Conservation (phyloP, 2,113 vertebrate genomes). For the Lepus americanus region DNA sequence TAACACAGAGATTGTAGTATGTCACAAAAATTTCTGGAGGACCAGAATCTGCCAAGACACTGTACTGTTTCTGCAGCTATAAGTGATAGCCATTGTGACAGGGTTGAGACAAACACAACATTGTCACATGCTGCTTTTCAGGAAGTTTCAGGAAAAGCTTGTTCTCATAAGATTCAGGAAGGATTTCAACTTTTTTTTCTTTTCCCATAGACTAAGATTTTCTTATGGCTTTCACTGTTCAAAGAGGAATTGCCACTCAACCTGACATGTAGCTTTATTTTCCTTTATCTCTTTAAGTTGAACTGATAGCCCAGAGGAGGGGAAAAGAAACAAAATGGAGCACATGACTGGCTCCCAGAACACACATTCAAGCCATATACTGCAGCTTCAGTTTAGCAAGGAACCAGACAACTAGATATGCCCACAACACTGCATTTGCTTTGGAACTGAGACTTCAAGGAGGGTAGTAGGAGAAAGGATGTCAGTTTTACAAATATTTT, state of each 20-base stretch:
- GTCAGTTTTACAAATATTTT: neutral
- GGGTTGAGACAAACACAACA: neutral
- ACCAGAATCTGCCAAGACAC: fast-evolving
- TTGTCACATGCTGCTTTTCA: neutral
- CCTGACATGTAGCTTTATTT: conserved; percentile 62
- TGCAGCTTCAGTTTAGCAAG: neutral
- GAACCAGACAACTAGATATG: fast-evolving
- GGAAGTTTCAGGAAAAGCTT: neutral
- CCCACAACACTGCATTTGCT: neutral
- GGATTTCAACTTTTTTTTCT: neutral
- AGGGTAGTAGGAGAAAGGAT: neutral
- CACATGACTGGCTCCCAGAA: conserved; percentile 12
- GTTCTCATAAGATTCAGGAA: neutral
- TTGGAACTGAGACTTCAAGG: neutral
- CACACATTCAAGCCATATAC: conserved; percentile 45
- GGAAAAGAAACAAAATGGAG: neutral
- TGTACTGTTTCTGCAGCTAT: neutral
- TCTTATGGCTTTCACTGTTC: neutral
- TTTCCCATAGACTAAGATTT: neutral
- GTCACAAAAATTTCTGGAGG: neutral
- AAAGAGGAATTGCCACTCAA: conserved; percentile 42
- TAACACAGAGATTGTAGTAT: no score
- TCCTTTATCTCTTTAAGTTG: conserved; percentile 62
- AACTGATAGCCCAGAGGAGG: conserved; percentile 22
- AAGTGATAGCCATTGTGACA: no score